These are phyloP conservation scores for Cardiocondyla obscurior DNA, from an alignment of 1,140 invertebrate species.

Conservation along the genomic window DNA sequence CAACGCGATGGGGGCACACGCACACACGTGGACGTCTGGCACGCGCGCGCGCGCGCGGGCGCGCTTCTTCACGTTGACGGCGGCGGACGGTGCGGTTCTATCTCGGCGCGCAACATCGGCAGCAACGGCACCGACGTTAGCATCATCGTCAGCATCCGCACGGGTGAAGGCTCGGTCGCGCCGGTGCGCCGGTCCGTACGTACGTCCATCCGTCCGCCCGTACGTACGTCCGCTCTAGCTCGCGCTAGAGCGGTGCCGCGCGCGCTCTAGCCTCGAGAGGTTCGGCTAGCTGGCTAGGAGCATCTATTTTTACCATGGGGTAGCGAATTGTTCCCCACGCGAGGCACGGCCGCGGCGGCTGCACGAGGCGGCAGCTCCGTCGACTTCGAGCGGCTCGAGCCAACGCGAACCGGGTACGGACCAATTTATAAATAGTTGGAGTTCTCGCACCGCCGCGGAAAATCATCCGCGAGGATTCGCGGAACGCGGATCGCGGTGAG, in stretches of 20 bases:
- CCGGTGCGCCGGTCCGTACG: conserved; percentile 35
- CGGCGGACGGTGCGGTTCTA: background rate
- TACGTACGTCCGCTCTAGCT: conserved; percentile 56
- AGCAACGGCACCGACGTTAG: conserved; percentile 9
- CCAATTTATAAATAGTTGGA: conserved; percentile 81
- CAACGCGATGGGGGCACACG: background rate
- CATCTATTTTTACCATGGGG: conserved; percentile 84
- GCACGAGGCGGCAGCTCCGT: conserved; percentile 61
- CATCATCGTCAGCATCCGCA: conserved; percentile 10
- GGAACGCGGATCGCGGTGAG: conserved; percentile 30
- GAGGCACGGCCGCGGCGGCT: too few species aligned
- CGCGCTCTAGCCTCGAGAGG: conserved; percentile 72
- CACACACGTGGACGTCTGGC: background rate
- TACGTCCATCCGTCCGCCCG: conserved; percentile 5
- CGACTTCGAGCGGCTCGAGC: conserved; percentile 66
- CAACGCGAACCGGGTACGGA: conserved; percentile 80
- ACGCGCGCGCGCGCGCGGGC: conserved; percentile 6
- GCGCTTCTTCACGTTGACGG: conserved; percentile 22
- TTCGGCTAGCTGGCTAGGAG: conserved; percentile 78
- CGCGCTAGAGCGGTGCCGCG: conserved; percentile 62
- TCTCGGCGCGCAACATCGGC: background rate
- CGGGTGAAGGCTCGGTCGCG: background rate
- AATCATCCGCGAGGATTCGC: conserved; percentile 68
- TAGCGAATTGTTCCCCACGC: conserved; percentile 80
- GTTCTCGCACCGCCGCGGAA: conserved; percentile 68